Base-by-base conservation (phyloP, 30 jellyfish, hydroid and myxozoan species). In the Mastigias papua region DNA sequence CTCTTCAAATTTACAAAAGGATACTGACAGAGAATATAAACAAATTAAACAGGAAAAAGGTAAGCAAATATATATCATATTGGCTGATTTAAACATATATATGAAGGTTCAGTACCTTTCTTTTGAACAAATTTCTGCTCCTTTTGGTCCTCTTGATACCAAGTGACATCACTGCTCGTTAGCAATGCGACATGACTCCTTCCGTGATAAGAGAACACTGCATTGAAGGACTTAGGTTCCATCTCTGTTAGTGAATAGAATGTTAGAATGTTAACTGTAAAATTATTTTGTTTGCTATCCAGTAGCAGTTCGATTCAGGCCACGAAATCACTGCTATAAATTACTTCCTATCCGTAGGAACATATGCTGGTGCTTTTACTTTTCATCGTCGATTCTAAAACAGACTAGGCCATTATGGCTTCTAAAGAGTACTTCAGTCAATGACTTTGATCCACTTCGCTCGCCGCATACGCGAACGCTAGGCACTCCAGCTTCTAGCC, bases 101-200 rank as follows among this genome's bases (percentile, higher is more conserved):
- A n/a, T n/a, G n/a, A 60, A 60, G n/a, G 33, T 19, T 6, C 33
- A 19, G 0, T 63, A 63, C 74, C 74, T 2, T 23, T 7, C 42
- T 63, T 63, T 13, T 63, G 74, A 6, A 7, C 26, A 10, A 63
- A 63, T 20, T 27, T 26, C 22, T 63, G 74, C 37, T 16, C 67
- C 67, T 54, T 48, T 16, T 51, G 83, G 4, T 72, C 83, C 22
- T 77, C 78, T 51, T 73, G 88, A 32, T 77, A 58, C 88, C 88
- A 77, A 26, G 67, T 77, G 37, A 77, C 26, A 30, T 77, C 65
- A 1, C 28, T 54, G 34, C 65, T 77, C 9, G 88, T 77, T 48
- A 77, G 32, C 34, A 58, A 21, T 15, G 57, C 88, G 48, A 35
- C 76, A 32, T 54, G 26, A 60, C 28, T 62, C 22, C 57, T 77